A percentile compares a stretch with the other conserved stretches of the same genome.
These are phyloP conservation scores for Bos javanicus DNA, from an alignment of 2,113 vertebrate genomes.

Conservation along the genomic window DNA sequence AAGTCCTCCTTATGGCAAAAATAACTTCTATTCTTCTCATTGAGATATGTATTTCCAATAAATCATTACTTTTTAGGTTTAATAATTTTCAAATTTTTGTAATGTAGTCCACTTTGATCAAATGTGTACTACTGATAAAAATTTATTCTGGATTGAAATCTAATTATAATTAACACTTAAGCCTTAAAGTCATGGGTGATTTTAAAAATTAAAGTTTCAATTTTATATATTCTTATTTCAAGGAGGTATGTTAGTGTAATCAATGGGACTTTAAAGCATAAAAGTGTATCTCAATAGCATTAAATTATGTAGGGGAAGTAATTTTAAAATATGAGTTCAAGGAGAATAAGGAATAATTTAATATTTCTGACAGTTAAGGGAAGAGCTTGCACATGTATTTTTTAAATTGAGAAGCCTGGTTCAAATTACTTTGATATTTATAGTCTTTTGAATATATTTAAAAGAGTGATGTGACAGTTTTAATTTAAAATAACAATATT, in stretches of 20 bases:
- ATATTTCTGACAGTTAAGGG: constrained; percentile 35
- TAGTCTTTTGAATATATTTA: constrained; percentile 48
- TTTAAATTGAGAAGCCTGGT: constrained; percentile 38
- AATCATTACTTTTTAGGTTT: constrained; percentile 9
- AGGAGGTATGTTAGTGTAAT: background rate
- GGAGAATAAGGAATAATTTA: constrained; percentile 52
- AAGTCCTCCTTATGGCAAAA: background rate
- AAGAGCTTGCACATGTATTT: constrained; percentile 44
- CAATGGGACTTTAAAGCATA: constrained; percentile 5
- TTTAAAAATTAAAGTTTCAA: constrained; percentile 37
- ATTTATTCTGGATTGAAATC: background rate
- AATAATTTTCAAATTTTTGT: constrained; percentile 5
- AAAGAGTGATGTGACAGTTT: constrained; percentile 51
- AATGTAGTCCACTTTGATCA: constrained; percentile 39
- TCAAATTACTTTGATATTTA: constrained; percentile 54
- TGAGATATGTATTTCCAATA: background rate
- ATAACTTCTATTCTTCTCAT: background rate
- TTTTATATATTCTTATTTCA: constrained; percentile 21
- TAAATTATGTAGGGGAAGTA: constrained; percentile 43
- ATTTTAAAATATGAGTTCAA: constrained; percentile 53
- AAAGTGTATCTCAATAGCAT: constrained; percentile 26
- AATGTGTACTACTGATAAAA: background rate
- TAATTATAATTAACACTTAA: constrained; percentile 35
- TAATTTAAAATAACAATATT: constrained; percentile 62
- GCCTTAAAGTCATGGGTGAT: background rate